Conservation (phyloP, 2,113 vertebrate species). For the Heteronetta atricapilla region DNA sequence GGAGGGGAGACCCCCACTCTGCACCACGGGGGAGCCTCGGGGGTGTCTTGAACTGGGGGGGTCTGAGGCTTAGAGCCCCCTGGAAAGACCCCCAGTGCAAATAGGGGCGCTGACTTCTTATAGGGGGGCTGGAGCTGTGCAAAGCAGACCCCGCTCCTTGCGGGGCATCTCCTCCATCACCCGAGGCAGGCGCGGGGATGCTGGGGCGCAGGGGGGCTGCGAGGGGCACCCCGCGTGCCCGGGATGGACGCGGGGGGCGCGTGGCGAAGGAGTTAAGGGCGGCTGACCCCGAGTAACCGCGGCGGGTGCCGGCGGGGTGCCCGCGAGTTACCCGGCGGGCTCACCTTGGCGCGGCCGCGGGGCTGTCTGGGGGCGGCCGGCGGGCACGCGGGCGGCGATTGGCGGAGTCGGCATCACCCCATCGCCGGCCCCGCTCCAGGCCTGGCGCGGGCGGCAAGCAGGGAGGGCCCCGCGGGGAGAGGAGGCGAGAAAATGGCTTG, state of each 20-base stretch:
- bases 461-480: conserved; percentile 3
- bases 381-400: conserved; percentile 82
- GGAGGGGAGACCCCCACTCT: neutral
- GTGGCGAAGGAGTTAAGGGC: neutral
- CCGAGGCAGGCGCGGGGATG: too few relatives aligned
- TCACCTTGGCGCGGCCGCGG: conserved; percentile 51
- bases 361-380: conserved; percentile 51
- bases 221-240: too few relatives aligned
- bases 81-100: neutral
- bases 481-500: conserved; percentile 1
- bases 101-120: neutral
- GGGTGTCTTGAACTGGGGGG: neutral
- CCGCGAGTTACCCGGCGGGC: conserved; percentile 86
- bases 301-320: conserved; percentile 38
- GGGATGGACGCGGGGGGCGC: neutral
- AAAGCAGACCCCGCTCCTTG: neutral
- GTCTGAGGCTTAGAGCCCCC: neutral
- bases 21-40: neutral
- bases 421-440: conserved; percentile 78
- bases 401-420: conserved; percentile 90
- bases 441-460: neutral
- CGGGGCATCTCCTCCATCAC: rapidly evolving
- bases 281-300: conserved; percentile 70
- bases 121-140: rapidly evolving
- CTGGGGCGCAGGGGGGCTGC: too few relatives aligned